phyloP scores from a whole-genome alignment of 2,113 vertebrate genomes.

The Atherinomorus stipes region DNA sequence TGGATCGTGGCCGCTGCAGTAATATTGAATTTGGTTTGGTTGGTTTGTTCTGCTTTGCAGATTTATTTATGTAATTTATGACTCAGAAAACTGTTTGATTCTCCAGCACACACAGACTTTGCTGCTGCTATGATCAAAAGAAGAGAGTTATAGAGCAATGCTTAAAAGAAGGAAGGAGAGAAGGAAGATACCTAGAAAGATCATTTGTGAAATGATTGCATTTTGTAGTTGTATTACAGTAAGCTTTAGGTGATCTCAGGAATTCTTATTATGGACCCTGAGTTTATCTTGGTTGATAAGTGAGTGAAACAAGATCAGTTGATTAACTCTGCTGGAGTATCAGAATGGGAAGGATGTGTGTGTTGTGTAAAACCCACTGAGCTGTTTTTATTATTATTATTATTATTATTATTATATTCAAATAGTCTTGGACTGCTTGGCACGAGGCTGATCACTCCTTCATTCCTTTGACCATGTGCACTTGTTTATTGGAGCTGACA shows the following conservation, averaged over 20 bases:
- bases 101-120: neutral
- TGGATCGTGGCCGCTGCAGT: neutral
- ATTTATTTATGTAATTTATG: neutral
- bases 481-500: slow-evolving; percentile 4
- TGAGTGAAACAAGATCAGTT: slow-evolving; percentile 29
- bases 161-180: neutral
- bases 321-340: slow-evolving; percentile 55
- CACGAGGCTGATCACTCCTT: neutral
- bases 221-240: neutral
- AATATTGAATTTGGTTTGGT: neutral
- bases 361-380: slow-evolving; percentile 1
- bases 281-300: neutral
- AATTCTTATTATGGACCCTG: slow-evolving; percentile 20
- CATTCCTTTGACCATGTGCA: slow-evolving; percentile 11
- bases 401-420: slow-evolving; percentile 9
- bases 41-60: neutral
- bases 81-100: neutral
- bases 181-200: neutral
- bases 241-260: slow-evolving; percentile 4
- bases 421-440: neutral
- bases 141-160: neutral
- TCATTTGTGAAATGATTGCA: neutral
- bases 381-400: slow-evolving; percentile 4
- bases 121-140: neutral
- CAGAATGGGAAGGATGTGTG: neutral